Evolutionary conservation across 2,888 invertebrate genomes (phyloP).

Genomic region (Pachycephus smyrnensis): DNA sequence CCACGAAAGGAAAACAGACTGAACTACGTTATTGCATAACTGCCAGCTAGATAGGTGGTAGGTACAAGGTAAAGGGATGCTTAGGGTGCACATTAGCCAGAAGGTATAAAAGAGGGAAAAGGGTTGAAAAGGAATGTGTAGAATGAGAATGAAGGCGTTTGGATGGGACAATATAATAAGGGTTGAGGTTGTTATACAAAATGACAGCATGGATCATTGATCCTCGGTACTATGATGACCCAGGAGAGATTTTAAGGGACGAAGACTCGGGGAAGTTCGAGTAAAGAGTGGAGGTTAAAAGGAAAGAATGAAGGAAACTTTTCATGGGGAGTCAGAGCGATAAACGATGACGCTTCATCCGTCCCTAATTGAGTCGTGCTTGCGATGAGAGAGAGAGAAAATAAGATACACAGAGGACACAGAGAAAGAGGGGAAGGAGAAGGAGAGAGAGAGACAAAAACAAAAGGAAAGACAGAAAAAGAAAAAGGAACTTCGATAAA

Average conservation of each 20-base stretch:
- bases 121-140: background rate
- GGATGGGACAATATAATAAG: background rate
- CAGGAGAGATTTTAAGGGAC: background rate
- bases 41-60: background rate
- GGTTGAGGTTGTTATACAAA: background rate
- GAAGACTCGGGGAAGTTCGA: background rate
- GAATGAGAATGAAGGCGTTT: background rate
- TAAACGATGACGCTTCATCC: background rate
- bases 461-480: background rate
- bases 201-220: background rate
- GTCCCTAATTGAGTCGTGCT: background rate
- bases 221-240: background rate
- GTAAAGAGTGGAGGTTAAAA: background rate
- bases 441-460: background rate
- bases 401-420: background rate
- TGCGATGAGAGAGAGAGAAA: background rate
- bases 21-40: background rate
- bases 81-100: background rate
- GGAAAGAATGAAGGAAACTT: background rate
- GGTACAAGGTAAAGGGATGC: background rate
- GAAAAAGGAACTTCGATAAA: background rate
- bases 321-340: background rate
- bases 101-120: background rate
- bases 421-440: background rate
- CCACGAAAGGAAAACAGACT: background rate